These are phyloP conservation scores for Penaeus vannamei DNA, from an alignment of 1,140 invertebrate genomes.

Conservation along the genomic window DNA sequence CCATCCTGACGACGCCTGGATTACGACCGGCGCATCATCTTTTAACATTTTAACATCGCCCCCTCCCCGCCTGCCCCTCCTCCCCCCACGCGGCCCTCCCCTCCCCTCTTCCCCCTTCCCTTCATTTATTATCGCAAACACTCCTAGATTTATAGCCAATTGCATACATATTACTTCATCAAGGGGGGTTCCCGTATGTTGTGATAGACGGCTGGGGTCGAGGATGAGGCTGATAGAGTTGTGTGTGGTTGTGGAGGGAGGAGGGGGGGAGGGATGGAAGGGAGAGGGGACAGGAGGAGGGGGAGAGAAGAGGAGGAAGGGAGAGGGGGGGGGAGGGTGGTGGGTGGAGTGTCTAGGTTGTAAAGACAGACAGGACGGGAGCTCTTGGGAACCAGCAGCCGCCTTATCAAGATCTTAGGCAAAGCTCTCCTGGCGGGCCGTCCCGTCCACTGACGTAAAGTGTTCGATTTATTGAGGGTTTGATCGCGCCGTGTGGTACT, in stretches of 20 bases:
- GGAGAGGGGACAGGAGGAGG: neutral
- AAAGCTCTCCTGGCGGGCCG: no score
- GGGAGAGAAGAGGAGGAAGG: neutral
- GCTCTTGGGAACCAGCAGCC: neutral
- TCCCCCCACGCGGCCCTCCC: conserved; percentile 4
- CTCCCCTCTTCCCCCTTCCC: conserved; percentile 47
- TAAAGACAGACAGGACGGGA: conserved; percentile 3
- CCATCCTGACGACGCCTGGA: conserved; percentile 53
- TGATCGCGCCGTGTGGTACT: no score
- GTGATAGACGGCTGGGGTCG: conserved; percentile 50
- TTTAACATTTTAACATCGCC: conserved; percentile 60
- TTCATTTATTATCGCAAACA: conserved; percentile 65
- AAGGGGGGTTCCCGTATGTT: conserved; percentile 39
- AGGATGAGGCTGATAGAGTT: conserved; percentile 44
- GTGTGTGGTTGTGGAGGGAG: neutral
- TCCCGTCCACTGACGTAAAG: no score
- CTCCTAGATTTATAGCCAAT: conserved; percentile 57
- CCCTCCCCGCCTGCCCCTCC: neutral
- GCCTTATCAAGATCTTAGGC: no score
- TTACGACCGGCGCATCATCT: conserved; percentile 57
- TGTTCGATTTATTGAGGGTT: no score
- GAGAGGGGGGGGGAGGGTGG: neutral
- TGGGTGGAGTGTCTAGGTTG: neutral
- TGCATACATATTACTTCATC: conserved; percentile 62
- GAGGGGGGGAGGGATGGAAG: neutral